Evolutionary conservation across 2,797 vertebrate species (phyloP).

Genomic region (Halcyon chelicuti): DNA sequence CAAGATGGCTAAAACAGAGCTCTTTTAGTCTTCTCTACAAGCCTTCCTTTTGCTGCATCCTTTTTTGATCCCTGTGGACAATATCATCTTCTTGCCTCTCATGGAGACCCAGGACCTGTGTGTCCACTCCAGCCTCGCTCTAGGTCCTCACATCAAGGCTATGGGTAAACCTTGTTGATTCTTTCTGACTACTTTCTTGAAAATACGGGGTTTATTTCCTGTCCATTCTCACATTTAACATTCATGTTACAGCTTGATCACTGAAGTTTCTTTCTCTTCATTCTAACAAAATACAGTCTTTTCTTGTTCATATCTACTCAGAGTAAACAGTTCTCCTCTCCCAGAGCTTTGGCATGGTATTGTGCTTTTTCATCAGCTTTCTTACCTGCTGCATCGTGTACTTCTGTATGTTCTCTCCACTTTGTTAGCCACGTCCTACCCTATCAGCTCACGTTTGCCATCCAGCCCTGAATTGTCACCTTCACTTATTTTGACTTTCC

Average conservation of each 20-base stretch:
- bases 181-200: constrained; percentile 18
- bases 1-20: constrained; percentile 63
- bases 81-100: constrained; percentile 20
- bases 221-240: background rate
- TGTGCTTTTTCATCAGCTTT: background rate
- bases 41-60: constrained; percentile 35
- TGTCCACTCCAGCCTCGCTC: constrained; percentile 26
- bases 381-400: background rate
- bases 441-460: background rate
- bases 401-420: background rate
- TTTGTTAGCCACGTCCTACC: background rate
- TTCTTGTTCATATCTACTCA: background rate
- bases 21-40: constrained; percentile 38
- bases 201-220: background rate
- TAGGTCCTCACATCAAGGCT: constrained; percentile 32
- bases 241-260: background rate
- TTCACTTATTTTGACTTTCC: background rate
- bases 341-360: background rate
- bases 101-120: background rate
- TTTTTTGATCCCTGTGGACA: constrained; percentile 39
- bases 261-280: background rate
- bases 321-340: background rate
- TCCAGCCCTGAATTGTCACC: background rate
- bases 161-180: constrained; percentile 52
- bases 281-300: background rate